These are phyloP conservation scores for Epirrhoe tristata DNA, from an alignment of 2,888 invertebrate genomes.

Conservation along the genomic window DNA sequence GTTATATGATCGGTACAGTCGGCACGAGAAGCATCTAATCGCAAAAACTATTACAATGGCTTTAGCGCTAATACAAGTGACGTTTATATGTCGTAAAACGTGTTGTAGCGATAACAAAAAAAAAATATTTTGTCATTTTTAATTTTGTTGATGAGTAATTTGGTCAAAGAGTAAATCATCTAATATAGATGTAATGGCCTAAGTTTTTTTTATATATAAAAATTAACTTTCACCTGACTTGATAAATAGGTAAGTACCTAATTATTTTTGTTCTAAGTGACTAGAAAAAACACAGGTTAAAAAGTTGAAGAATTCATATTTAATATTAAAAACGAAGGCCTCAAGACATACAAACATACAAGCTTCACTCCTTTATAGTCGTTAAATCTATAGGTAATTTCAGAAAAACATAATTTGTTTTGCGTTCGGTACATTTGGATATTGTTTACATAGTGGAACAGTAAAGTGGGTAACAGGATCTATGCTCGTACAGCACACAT, in stretches of 20 bases:
- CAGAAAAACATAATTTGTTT: conserved; percentile 25
- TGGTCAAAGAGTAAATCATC: too few species aligned
- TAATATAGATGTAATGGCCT: too few species aligned
- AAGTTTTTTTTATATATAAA: too few species aligned
- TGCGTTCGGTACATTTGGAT: conserved; percentile 46
- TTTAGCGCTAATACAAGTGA: conserved; percentile 60
- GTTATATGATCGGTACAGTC: conserved; percentile 42
- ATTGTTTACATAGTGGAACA: conserved; percentile 57
- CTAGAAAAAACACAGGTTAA: too few species aligned
- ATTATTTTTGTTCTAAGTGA: too few species aligned
- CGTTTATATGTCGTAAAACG: conserved; percentile 55
- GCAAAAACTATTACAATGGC: conserved; percentile 60
- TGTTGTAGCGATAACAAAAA: conserved; percentile 45
- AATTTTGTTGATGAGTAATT: too few species aligned
- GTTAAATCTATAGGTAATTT: not conserved
- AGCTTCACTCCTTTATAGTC: too few species aligned
- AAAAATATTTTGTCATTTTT: conserved; percentile 31
- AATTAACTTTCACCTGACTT: too few species aligned
- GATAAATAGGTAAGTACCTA: too few species aligned
- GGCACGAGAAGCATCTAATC: conserved; percentile 42
- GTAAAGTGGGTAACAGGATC: conserved; percentile 45
- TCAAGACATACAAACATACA: too few species aligned
- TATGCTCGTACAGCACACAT: conserved; percentile 33
- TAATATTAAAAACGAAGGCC: too few species aligned
- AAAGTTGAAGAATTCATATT: too few species aligned